phyloP scores from a whole-genome alignment of 2,113 vertebrate genomes.

The Channa argus region DNA sequence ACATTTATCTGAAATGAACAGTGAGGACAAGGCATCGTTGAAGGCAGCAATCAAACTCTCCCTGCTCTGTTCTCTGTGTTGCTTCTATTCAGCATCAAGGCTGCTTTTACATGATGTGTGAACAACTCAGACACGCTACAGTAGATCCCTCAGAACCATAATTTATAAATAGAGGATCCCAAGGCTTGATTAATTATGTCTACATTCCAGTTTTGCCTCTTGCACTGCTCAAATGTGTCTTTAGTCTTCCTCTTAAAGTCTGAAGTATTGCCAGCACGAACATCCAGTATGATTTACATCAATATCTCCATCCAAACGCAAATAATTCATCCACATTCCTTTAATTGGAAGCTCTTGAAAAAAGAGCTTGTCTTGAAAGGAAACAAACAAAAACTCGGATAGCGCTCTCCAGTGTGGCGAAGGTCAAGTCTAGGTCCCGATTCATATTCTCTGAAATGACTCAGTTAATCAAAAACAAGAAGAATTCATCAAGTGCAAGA shows the following conservation, averaged over 20 bases:
- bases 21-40: conserved; percentile 5
- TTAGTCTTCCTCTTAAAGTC: conserved; percentile 7
- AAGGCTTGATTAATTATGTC: neutral
- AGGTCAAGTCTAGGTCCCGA: neutral
- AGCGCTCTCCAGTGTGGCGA: neutral
- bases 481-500: conserved; percentile 17
- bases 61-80: no score
- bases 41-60: conserved; percentile 15
- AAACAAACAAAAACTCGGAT: no score
- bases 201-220: neutral
- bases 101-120: conserved; percentile 7
- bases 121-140: conserved; percentile 11
- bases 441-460: conserved; percentile 30
- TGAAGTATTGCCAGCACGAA: neutral
- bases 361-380: no score
- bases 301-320: no score
- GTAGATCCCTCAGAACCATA: conserved; percentile 24
- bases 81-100: conserved; percentile 40
- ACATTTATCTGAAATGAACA: conserved; percentile 5
- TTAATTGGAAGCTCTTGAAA: no score
- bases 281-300: no score
- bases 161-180: conserved; percentile 32
- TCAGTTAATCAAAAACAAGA: no score
- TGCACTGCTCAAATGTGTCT: conserved; percentile 4
- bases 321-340: no score